These are phyloP conservation scores for Erinaceus europaeus DNA, from an alignment of 2,113 vertebrate species.

Conservation along the genomic window DNA sequence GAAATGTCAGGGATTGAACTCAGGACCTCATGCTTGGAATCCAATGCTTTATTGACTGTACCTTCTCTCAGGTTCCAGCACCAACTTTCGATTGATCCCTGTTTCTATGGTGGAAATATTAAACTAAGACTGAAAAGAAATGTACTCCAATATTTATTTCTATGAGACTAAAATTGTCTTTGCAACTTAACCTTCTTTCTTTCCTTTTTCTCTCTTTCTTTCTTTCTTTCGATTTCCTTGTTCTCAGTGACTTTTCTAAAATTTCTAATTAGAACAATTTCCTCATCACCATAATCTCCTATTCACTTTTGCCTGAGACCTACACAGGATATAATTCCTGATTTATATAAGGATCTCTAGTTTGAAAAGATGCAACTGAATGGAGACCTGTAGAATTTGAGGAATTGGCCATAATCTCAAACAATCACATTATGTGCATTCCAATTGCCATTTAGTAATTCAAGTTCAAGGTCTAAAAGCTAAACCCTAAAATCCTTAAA, in stretches of 20 bases:
- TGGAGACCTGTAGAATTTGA: background rate
- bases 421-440: slow-evolving; percentile 9
- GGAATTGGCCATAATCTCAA: background rate
- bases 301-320: background rate
- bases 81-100: no score
- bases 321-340: background rate
- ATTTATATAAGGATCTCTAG: background rate
- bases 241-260: background rate
- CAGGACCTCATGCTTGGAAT: no score
- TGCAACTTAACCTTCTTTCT: no score
- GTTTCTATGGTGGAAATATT: no score
- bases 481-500: slow-evolving; percentile 33
- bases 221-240: no score
- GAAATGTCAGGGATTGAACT: no score
- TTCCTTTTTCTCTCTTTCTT: no score
- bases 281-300: background rate
- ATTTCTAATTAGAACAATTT: background rate
- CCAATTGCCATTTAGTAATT: background rate
- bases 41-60: no score
- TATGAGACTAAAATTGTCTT: no score
- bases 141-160: no score
- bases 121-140: no score
- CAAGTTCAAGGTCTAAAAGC: slow-evolving; percentile 1
- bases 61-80: no score
- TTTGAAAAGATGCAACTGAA: slow-evolving; percentile 26